Base-by-base conservation (phyloP, 2,888 invertebrate genomes). In the Ctenicera cuprea region DNA sequence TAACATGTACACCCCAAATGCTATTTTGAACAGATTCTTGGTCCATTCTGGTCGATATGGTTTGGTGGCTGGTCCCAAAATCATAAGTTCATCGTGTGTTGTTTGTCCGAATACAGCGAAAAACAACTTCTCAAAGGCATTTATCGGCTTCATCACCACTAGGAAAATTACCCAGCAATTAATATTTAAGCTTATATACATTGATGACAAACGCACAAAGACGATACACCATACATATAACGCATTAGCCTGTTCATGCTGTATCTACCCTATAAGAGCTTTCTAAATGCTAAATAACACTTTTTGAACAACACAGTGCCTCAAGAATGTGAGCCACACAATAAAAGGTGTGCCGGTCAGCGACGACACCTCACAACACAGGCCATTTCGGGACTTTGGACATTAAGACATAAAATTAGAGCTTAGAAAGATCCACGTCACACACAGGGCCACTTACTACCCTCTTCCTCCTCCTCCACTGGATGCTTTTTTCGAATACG, bases 41-140 rank as follows among this genome's bases (percentile, higher is more conserved):
- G 95, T 95, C 95, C 95, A 95, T 83, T 89, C 89, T 75, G 95
- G 94, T 85, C 95, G 92, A 85, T 93, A 94, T 83, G 90, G 90
- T 85, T 92, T 90, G 88, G 62, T 69, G 20, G 63, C 45, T 52
- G 70, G 73, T 70, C 63, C 66, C 50, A 54, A 84, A 78, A 87
- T 84, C 72, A 83, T 86, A 84, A 96, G 91, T 89, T 95, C 94
- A 87, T 94, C 92, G 87, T 94, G 92, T 81, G 94, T 94, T 82
- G 94, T 97, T 89, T 98, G 94, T 87, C 98, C 98, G 90, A 98
- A 98, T 88, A 98, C 94, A 87, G 97, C 97, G 91, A 97, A 98
- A 92, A 98, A 98, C 85, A 99, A 93, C 90, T 97, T 94, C 91
- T 98, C 98, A 90, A 98, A 94, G 82, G 97, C 97, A 88, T 96